These are phyloP conservation scores for Bembecia ichneumoniformis DNA, from an alignment of 2,888 invertebrate species.

Conservation along the genomic window DNA sequence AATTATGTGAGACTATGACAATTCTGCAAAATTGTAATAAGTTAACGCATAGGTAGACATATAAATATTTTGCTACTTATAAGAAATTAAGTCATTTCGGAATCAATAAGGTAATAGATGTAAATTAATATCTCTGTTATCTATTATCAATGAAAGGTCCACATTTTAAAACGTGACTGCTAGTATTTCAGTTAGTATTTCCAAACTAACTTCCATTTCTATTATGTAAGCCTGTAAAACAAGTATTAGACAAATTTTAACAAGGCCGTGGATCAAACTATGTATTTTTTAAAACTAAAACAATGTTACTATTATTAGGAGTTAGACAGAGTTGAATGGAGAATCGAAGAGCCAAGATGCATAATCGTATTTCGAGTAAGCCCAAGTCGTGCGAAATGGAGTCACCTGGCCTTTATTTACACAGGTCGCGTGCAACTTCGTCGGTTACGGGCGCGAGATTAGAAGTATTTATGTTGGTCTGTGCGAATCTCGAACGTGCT, in stretches of 20 bases:
- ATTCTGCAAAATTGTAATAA: too few species aligned
- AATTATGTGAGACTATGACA: too few species aligned
- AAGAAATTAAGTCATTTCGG: too few species aligned
- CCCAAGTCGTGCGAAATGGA: constrained; percentile 22
- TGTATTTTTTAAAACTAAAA: constrained; percentile 66
- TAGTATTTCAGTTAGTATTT: constrained; percentile 32
- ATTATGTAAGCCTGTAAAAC: constrained; percentile 55
- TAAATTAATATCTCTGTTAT: too few species aligned
- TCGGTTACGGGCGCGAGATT: constrained; percentile 42
- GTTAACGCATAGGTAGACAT: too few species aligned
- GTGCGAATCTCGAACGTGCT: constrained; percentile 42
- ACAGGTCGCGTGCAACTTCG: constrained; percentile 36
- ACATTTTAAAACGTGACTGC: not conserved
- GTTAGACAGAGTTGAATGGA: constrained; percentile 61
- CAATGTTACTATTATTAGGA: constrained; percentile 53
- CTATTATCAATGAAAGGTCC: too few species aligned
- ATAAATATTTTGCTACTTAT: too few species aligned
- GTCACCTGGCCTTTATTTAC: constrained; percentile 36
- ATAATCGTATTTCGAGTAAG: not conserved
- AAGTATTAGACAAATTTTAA: constrained; percentile 33
- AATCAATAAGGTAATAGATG: too few species aligned
- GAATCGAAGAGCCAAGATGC: constrained; percentile 17
- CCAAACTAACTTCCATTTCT: constrained; percentile 41
- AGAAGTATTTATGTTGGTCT: constrained; percentile 54
- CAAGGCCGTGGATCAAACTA: not conserved